Evolutionary conservation across 2,113 vertebrate genomes (phyloP).

Genomic region (Hoplias malabaricus): DNA sequence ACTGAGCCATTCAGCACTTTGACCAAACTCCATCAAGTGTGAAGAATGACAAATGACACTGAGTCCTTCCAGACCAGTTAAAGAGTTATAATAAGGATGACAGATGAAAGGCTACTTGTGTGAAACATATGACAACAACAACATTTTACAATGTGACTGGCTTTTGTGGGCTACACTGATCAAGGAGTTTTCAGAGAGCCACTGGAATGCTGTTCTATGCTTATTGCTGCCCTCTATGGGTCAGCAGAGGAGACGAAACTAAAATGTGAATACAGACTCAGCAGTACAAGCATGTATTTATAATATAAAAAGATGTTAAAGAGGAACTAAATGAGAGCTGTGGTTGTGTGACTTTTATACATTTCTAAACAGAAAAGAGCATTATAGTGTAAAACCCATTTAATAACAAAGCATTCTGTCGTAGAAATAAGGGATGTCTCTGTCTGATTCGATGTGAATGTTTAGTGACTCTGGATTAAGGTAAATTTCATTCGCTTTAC

Average conservation of each 20-base stretch:
- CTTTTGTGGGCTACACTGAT: not conserved
- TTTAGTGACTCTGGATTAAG: too few relatives aligned
- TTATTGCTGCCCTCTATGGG: constrained; percentile 7
- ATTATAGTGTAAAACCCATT: not conserved
- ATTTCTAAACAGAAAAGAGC: not conserved
- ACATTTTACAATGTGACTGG: not conserved
- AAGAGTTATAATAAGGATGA: not conserved
- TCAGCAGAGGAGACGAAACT: not conserved
- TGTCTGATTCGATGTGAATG: too few relatives aligned
- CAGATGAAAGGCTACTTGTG: not conserved
- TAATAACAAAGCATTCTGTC: too few relatives aligned
- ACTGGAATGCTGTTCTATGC: not conserved
- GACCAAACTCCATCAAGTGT: not conserved
- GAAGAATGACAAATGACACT: not conserved
- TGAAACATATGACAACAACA: not conserved
- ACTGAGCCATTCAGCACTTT: not conserved
- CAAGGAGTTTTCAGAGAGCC: not conserved
- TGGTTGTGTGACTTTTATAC: not conserved
- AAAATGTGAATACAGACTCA: not conserved
- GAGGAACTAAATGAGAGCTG: not conserved
- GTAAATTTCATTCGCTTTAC: too few relatives aligned
- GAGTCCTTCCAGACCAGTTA: not conserved
- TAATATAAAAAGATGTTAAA: not conserved
- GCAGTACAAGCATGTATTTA: not conserved
- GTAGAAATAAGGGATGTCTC: too few relatives aligned